Percentiles rank a stretch among this genome's conserved stretches.
These are phyloP conservation scores for Platichthys stellatus DNA, from an alignment of 2,113 vertebrate genomes.

Conservation along the genomic window DNA sequence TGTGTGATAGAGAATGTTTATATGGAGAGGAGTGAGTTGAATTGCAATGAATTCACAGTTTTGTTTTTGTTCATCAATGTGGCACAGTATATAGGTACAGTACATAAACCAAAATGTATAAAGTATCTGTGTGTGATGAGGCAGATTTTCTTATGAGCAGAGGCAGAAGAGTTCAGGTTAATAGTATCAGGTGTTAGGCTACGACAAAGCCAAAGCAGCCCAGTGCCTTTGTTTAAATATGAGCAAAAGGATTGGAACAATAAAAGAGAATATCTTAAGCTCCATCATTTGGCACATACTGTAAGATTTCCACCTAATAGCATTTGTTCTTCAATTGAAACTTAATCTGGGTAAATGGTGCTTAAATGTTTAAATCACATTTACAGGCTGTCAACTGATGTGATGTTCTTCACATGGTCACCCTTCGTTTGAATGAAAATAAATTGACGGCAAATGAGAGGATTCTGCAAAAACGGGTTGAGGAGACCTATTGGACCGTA, in stretches of 20 bases:
- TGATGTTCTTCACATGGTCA: conserved; percentile 83
- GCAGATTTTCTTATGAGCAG: conserved; percentile 30
- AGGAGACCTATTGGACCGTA: conserved; percentile 60
- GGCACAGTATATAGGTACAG: conserved; percentile 37
- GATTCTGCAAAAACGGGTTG: conserved; percentile 52
- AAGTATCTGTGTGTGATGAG: neutral
- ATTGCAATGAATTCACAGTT: conserved; percentile 65
- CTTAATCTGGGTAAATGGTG: conserved; percentile 82
- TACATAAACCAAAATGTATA: conserved; percentile 8
- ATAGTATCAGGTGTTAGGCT: neutral
- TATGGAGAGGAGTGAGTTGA: conserved; percentile 56
- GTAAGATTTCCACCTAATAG: conserved; percentile 79
- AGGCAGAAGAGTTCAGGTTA: conserved; percentile 13
- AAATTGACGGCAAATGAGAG: conserved; percentile 80
- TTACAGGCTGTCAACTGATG: conserved; percentile 83
- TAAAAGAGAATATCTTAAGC: conserved; percentile 52
- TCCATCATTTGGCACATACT: conserved; percentile 67
- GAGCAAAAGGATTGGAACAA: conserved; percentile 39
- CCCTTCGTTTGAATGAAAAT: conserved; percentile 83
- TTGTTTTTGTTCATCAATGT: conserved; percentile 58
- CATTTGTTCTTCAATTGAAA: conserved; percentile 82
- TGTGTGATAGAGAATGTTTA: conserved; percentile 26
- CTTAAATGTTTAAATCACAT: conserved; percentile 85
- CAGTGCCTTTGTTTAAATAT: conserved; percentile 40
- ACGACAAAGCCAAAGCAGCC: conserved; percentile 21